phyloP scores from a whole-genome alignment of 2,888 invertebrate species.

The Agriopis aurantiaria region DNA sequence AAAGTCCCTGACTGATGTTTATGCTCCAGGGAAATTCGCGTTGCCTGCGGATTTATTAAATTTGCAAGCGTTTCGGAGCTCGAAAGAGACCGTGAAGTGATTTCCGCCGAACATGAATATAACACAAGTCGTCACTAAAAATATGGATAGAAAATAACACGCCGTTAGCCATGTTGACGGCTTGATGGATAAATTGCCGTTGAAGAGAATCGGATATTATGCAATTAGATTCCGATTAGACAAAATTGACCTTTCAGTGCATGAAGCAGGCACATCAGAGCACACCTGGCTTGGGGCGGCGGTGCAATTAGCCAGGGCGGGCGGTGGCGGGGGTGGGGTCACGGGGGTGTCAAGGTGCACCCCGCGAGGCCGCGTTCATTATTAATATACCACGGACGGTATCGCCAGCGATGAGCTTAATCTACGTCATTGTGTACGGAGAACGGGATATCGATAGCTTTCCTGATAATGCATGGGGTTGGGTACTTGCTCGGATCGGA shows the following conservation, averaged over 20 bases:
- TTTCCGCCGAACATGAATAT: constrained; percentile 3
- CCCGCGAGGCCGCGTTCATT: constrained; percentile 54
- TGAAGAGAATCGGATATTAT: constrained; percentile 6
- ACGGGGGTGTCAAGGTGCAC: constrained; percentile 66
- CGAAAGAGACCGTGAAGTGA: not conserved
- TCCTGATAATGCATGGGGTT: not conserved
- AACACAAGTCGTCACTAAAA: not conserved
- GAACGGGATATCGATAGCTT: constrained; percentile 29
- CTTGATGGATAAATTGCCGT: constrained; percentile 19
- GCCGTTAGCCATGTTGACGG: not conserved
- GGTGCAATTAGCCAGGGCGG: constrained; percentile 54
- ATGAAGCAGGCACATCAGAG: constrained; percentile 41
- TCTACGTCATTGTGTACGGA: constrained; percentile 33
- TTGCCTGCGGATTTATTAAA: constrained; percentile 37
- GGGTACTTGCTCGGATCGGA: no score
- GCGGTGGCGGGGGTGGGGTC: constrained; percentile 55
- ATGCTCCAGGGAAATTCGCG: constrained; percentile 29
- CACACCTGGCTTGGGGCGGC: constrained; percentile 57
- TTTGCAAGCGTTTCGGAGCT: constrained; percentile 12
- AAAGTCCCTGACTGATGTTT: constrained; percentile 37
- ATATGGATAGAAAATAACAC: not conserved
- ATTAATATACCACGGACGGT: constrained; percentile 58
- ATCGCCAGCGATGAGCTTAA: constrained; percentile 36
- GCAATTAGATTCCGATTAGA: constrained; percentile 49
- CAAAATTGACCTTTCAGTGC: constrained; percentile 57